Base-by-base conservation (phyloP, 92 coral and sea anemone genomes). In the Metridium senile region DNA sequence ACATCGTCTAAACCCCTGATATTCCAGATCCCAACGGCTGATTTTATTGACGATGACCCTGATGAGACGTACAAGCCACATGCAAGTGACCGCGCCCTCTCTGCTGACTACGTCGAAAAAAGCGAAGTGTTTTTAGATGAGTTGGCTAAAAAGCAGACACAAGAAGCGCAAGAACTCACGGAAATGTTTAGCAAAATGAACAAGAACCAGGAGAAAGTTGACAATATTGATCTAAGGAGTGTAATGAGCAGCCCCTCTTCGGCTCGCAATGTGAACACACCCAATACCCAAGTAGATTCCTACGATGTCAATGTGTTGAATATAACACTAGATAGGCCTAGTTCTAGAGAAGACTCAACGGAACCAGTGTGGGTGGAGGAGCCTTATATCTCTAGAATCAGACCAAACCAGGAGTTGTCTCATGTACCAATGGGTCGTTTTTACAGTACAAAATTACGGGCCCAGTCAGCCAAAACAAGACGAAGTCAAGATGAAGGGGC, bases 21-120 rank as follows among this genome's bases (percentile, higher is more conserved):
- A 70, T 89, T 92, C 71, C 87, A 90, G 71, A 92, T 92, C 31
- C 97, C 97, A 33, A 92, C 97, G 18, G 97, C 85, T 26, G 76
- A 72, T 10, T 76, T 51, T 11, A 85, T 76, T 58, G 91, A 83
- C 39, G 91, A 82, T 18, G 93, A 91, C 6, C 70, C 66, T 21
- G 64, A 17, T 43, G 68, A 1, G n/a, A 59, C 74, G 23, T 74
- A 33, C 22, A 61, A 70, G 33, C 49, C 33, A 25, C 66, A 30
- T 59, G 32, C 66, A 18, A 57, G 49, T 22, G 81, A 68, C 0
- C 74, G 74, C 18, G 62, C 82, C 35, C 64, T 79, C 30, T 92
- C 97, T 1, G 80, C 86, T 26, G 93, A 92, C 80, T 89, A 85
- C 28, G 91, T 92, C 13, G 87, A 83, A 25, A 84, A 74, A 59